Base-by-base conservation (phyloP, 1,140 invertebrate species). In the Trichonephila clavata region DNA sequence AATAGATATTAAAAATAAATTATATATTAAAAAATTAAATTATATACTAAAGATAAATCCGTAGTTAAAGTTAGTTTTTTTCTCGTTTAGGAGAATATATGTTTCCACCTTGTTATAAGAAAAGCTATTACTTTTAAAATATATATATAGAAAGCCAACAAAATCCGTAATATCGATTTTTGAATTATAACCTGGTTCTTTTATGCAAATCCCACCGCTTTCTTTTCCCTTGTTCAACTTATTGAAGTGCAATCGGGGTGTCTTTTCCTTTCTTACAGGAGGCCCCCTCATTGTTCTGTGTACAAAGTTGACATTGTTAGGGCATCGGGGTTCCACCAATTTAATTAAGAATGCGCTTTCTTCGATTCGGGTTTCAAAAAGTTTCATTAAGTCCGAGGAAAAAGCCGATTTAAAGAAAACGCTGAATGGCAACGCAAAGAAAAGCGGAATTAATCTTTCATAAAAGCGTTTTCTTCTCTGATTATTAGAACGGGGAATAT, bases 231-330 rank as follows among this genome's bases (percentile, higher is more conserved):
- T 77, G 71, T 77, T 77, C 32, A 77, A 24, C 71, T 77, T 77
- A 77, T 77, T 77, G 71, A 77, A 77, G 71, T 77, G 71, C 71
- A 77, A 20, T 77, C 14, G 27, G 71, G 71, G 71, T 77, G 71
- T 77, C 71, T 77, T 77, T 77, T 27, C 71, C 27, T 77, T 77
- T 77, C 32, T 77, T 77, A 18, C 32, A 8, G 27, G 27, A 27
- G 24, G 18, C 18, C 10, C 71, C 71, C 27, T 77, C 71, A 77
- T 77, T 77, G 71, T 77, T 77, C 71, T 32, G 71, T 77, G 32
- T 77, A 77, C 71, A 50, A 83, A 83, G 81, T 83, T 83, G 81
- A 83, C 43, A 83, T 83, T 83, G 81, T 83, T 59, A 83, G 81
- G 81, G 39, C 81, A 59, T 77, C 81, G 43, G 43, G 81, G 81